Base-by-base conservation (phyloP, 2,113 vertebrate genomes). In the Eira barbara region DNA sequence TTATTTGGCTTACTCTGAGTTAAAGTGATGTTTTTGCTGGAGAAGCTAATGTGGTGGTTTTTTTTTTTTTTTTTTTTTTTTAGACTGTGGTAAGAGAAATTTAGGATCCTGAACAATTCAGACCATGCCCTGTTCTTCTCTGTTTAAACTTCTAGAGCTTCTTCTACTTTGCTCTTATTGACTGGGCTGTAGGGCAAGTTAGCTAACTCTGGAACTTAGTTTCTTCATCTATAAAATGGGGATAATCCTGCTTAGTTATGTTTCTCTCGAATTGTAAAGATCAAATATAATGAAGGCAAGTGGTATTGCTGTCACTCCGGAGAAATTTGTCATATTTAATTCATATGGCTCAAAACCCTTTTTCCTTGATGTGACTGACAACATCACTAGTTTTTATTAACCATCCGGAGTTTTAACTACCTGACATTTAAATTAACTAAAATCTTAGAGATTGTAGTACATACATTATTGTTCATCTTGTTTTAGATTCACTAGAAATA, bases 311-410 rank as follows among this genome's bases (percentile, higher is more conserved):
- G 47, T 82, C 45, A 59, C 65, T 84, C 0, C 36, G 2, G 69
- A 83, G 36, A 45, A 14, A 52, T 67, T 65, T 52, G 31, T 74
- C 96, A 97, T 80, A 27, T 89, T 96, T 59, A 89, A 59, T 95
- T 97, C 14, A 39, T 52, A 14, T n/a, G 59, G 17, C 94, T 97
- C 94, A 96, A 88, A 96, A 96, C 42, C 0, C 1, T 63, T 91
- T 96, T 89, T 49, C 49, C 85, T 81, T 97, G 52, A 76, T 80
- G 47, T 5, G 95, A 95, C 88, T 96, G 79, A 93, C 84, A 96
- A 39, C 52, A 94, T 96, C 89, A 42, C 85, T 92, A 49, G 52
- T 73, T 82, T 65, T 93, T 84, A 42, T 73, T 76, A 96, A 76
- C 25, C n/a, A 83, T 73, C 65, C 34, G 34, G 45, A 52, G n/a